Base-by-base conservation (phyloP, 2,113 vertebrate species). In the Protomyctophum bolini region DNA sequence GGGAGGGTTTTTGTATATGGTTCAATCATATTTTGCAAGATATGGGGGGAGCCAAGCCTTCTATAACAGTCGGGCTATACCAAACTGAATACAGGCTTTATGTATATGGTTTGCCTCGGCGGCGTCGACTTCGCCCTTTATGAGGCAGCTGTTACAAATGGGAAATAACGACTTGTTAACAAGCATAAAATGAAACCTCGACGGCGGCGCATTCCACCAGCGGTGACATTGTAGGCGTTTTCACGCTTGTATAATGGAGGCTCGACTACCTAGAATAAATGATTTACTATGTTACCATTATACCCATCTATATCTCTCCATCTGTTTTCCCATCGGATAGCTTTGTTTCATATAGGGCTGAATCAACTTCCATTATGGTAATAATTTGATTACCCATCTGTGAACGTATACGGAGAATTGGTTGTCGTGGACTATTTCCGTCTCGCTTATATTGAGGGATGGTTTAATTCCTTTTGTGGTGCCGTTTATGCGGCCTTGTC, bases 141-240 rank as follows among this genome's bases (percentile, higher is more conserved):
- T 60, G 57, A 33, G 62, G 8, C 47, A 64, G 78, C 66, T 83
- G 84, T 88, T 77, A 54, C 83, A 74, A 88, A 88, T 87, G 73
- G 66, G 50, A 78, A 82, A 87, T 86, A 89, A 88, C 77, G 79
- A 87, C 68, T 76, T 65, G 80, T 72, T 89, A 89, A 90, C 80
- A 76, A 81, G 77, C 82, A 55, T 82, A 81, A 84, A 86, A 88
- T 89, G 64, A 88, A 89, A 81, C 21, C 52, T 66, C 59, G 6
- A 67, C 11, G 0, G 49, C 56, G 15, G 49, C 56, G 15, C 33
- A 64, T 11, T 75, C 41, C 68, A 73, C 77, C 66, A n/a, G 69
- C 52, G 33, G 63, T 33, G 75, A 80, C 81, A 66, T 57, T 70
- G 73, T 11, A 33, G 62, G 63, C 7, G 68, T 80, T 58, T 61